Evolutionary conservation across 2,797 vertebrate genomes (phyloP).

Genomic region (Salmo trutta): DNA sequence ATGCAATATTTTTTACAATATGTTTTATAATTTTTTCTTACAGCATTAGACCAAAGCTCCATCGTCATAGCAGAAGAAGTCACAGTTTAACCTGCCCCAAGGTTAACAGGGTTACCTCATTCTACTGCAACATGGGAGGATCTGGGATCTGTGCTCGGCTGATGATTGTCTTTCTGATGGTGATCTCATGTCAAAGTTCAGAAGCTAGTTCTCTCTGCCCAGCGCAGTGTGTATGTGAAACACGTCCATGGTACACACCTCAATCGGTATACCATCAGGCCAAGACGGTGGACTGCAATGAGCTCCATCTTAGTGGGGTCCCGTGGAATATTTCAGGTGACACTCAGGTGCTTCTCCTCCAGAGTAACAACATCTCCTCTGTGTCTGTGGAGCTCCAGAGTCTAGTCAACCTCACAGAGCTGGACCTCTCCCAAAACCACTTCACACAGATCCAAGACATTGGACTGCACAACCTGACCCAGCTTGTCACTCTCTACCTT

Average conservation of each 20-base stretch:
- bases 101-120: constrained; percentile 31
- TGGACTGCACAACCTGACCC: constrained; percentile 73
- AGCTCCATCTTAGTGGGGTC: constrained; percentile 75
- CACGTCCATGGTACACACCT: constrained; percentile 83
- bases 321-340: constrained; percentile 74
- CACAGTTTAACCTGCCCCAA: constrained; percentile 9
- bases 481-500: constrained; percentile 81
- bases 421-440: constrained; percentile 85
- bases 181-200: constrained; percentile 19
- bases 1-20: neutral
- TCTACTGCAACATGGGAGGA: constrained; percentile 51
- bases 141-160: constrained; percentile 40
- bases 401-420: constrained; percentile 80
- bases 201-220: constrained; percentile 68
- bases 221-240: constrained; percentile 83
- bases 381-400: constrained; percentile 74
- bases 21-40: constrained; percentile 18
- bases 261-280: constrained; percentile 84
- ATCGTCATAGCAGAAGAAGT: constrained; percentile 30
- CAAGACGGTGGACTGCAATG: constrained; percentile 82
- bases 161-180: constrained; percentile 42
- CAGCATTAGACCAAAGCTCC: constrained; percentile 42
- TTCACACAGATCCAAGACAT: constrained; percentile 75
- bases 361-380: constrained; percentile 83
- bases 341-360: constrained; percentile 82